Base-by-base conservation (phyloP, 35 echinoderm and acorn worm genomes). In the Ptychodera flava region DNA sequence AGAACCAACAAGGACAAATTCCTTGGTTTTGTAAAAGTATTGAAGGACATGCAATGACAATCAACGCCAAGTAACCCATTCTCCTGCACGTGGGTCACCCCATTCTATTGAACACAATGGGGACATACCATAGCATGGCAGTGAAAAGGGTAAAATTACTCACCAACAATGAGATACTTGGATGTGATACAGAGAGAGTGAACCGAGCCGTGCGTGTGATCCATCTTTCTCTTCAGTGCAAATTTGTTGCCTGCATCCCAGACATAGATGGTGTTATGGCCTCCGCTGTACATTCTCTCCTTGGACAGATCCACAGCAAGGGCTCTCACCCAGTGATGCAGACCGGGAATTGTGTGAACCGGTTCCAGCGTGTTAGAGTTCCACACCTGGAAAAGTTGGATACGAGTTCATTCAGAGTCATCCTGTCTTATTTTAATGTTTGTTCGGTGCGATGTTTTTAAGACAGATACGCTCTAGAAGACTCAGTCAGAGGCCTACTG, bases 211-310 rank as follows among this genome's bases (percentile, higher is more conserved):
- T 89, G 94, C 1, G 85, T 31, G 78, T 99, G 93, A 29, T 99
- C 96, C 27, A 99, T 22, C 86, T 99, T 94, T 52, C 88, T 88
- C 82, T 94, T 99, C 16, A 99, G 35, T 37, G 81, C 87, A 81
- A 99, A 99, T 16, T 88, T 87, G 2, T 79, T 84, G 16, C 84
- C 94, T 32, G 91, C 88, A 83, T 94, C 96, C 96, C 96, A 99
- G 22, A 99, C 88, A 37, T 79, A 90, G 75, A 99, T 85, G 1
- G 87, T 88, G 36, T 99, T 94, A 82, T 99, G 93, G 0, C 92
- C 91, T 0, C 96, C 96, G 78, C 96, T 94, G 89, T 99, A 99
- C 16, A 99, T 83, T 15, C 30, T 87, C 53, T 94, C 96, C 91
- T 90, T 90, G 15, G 80, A 85, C 35, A 89, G 89, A 83, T 97